Evolutionary conservation across 2,888 invertebrate species (phyloP), one percentile per base, ranked within the genome.

Genomic region (Diplazon laetatorius): DNA sequence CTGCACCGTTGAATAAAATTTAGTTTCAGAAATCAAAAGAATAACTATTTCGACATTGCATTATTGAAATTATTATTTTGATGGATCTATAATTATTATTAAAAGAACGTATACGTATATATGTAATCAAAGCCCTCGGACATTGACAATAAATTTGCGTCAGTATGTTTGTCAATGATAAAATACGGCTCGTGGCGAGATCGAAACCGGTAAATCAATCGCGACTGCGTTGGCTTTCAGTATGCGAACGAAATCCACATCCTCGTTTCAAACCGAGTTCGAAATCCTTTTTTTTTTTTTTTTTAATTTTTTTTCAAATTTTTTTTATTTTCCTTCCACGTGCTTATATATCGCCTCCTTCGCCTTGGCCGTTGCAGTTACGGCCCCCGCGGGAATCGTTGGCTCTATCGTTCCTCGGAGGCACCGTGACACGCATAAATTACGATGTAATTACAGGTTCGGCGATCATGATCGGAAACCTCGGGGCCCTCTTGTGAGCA

Each of bases 361-460:
- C 22, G 50, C 57, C n/a, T n/a, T n/a, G n/a, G n/a, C n/a, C n/a
- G 52, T 37, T 25, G 59, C 63, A 44, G 63, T 70, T 65, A 37
- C 63, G n/a, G 39, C 50, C 69, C 62, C 63, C 69, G 70, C 71
- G 71, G 48, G 74, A 73, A 80, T 75, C 70, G 76, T 74, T 66
- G 70, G 62, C 59, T 59, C 68, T 74, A 69, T 74, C 77, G 68
- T 60, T 76, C 55, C 80, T n/a, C n/a, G 84, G 85, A 79, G 78
- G 83, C 84, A 82, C 87, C 87, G 87, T 89, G 88, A 87, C 88
- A 87, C 88, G 88, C 89, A 89, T 89, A 89, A 89, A 89, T 89
- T 88, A 89, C 89, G 88, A 89, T 87, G 88, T 89, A 89, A 89
- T 89, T 89, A 89, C 88, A 89, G 88, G 88, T 85, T 84, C 82